These are phyloP conservation scores for Coelogynopora nodosa DNA, from an alignment of 2,888 invertebrate species.

Conservation along the genomic window DNA sequence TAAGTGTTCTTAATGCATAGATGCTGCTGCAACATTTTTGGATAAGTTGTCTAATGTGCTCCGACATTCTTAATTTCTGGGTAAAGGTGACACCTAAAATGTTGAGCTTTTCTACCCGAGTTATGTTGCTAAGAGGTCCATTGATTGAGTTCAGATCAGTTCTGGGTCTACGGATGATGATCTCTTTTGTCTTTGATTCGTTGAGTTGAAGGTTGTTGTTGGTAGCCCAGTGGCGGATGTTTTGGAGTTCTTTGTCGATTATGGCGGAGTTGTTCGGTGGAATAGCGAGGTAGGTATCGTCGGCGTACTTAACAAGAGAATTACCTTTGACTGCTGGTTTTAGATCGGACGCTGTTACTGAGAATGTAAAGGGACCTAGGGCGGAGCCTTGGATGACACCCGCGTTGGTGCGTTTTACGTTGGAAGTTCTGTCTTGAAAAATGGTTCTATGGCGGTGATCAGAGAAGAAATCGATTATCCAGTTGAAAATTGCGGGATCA, in stretches of 20 bases:
- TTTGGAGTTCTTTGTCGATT: background rate
- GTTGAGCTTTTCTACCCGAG: background rate
- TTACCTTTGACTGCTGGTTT: background rate
- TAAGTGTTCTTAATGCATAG: background rate
- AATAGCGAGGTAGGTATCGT: conserved; percentile 23
- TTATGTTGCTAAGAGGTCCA: background rate
- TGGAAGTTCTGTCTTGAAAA: conserved; percentile 26
- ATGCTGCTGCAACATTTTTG: background rate
- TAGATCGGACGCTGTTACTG: conserved; percentile 22
- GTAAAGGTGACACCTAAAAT: conserved; percentile 9
- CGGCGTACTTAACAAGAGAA: conserved; percentile 23
- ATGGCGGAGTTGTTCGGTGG: background rate
- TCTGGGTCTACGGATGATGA: conserved; percentile 13
- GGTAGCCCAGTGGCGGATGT: background rate
- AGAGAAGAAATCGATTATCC: conserved; percentile 29
- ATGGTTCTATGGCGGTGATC: conserved; percentile 31
- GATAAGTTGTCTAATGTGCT: background rate
- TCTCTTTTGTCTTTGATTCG: conserved; percentile 1
- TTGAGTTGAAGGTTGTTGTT: background rate
- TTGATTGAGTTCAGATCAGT: background rate
- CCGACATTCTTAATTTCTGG: background rate
- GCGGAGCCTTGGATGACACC: conserved; percentile 34
- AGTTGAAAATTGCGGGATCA: conserved; percentile 15
- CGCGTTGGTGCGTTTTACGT: background rate
- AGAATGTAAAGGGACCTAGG: conserved; percentile 28